Percentiles rank a stretch among this genome's conserved stretches.
phyloP scores from a whole-genome alignment of 2,888 invertebrate species.

The Theristus sp. region DNA sequence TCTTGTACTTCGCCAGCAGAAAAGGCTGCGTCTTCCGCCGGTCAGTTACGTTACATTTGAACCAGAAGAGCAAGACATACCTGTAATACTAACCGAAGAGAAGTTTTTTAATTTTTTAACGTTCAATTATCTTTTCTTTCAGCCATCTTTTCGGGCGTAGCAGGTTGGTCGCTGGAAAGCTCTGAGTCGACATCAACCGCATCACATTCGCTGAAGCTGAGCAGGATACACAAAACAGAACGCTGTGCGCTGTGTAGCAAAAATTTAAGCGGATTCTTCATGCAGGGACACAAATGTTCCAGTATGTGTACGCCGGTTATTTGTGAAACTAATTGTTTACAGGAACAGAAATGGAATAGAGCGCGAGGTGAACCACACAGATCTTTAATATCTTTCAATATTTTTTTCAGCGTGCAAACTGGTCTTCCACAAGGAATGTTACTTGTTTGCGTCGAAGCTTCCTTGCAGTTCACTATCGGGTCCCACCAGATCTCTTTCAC shows the following conservation, averaged over 20 bases:
- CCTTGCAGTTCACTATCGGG: slow-evolving; percentile 18
- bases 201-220: slow-evolving; percentile 32
- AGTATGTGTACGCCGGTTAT: slow-evolving; percentile 10
- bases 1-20: background rate
- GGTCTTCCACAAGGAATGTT: slow-evolving; percentile 68
- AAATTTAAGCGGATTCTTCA: slow-evolving; percentile 49
- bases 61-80: background rate
- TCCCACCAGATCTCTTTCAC: slow-evolving; percentile 19
- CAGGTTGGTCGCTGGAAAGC: background rate
- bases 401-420: slow-evolving; percentile 50
- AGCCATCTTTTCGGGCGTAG: background rate
- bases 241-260: slow-evolving; percentile 60
- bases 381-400: too few species aligned
- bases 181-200: background rate
- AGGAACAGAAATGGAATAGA: background rate
- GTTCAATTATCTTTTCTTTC: background rate
- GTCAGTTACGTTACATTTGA: too few species aligned
- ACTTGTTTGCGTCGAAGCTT: slow-evolving; percentile 53
- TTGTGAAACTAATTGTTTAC: slow-evolving; percentile 1
- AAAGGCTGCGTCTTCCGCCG: too few species aligned
- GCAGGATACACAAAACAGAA: slow-evolving; percentile 55
- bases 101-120: background rate
- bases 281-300: slow-evolving; percentile 39
- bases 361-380: too few species aligned
- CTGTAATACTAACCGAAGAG: background rate